phyloP scores from a whole-genome alignment of 2,797 vertebrate species.

The Gobio occitaniae region DNA sequence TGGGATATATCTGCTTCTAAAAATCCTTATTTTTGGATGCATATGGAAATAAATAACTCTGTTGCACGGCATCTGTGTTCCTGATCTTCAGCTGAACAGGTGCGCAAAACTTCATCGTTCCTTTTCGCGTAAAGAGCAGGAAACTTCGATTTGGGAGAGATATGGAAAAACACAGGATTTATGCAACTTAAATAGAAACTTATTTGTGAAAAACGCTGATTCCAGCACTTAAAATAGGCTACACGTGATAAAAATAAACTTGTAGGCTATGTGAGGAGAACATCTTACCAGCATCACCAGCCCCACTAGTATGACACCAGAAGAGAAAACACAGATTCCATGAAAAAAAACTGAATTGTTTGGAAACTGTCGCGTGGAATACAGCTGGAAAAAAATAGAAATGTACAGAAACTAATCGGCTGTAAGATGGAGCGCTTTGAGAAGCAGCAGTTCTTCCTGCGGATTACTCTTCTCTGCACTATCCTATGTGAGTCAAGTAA shows the following conservation, averaged over 20 bases:
- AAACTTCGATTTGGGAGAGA: constrained; percentile 27
- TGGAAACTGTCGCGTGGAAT: neutral
- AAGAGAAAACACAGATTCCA: neutral
- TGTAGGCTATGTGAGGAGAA: neutral
- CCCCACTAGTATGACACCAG: neutral
- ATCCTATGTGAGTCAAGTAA: constrained; percentile 73
- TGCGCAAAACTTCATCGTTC: constrained; percentile 20
- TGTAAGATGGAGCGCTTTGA: constrained; percentile 67
- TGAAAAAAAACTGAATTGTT: neutral
- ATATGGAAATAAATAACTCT: neutral
- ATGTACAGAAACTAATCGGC: constrained; percentile 29
- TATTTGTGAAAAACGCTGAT: neutral
- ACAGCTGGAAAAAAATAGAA: neutral
- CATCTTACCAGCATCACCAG: neutral
- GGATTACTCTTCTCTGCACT: constrained; percentile 66
- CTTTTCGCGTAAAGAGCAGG: constrained; percentile 6
- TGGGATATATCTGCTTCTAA: neutral
- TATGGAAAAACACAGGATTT: constrained; percentile 5
- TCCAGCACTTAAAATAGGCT: neutral
- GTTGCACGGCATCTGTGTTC: neutral
- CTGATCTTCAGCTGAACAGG: constrained; percentile 42
- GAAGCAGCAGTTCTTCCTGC: constrained; percentile 67
- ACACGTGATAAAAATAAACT: neutral
- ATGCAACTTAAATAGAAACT: neutral
- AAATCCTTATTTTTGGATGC: neutral